A percentile compares a stretch with the other conserved stretches of the same genome.
Conservation (phyloP, 2,113 vertebrate genomes). For the Prochilodus magdalenae region DNA sequence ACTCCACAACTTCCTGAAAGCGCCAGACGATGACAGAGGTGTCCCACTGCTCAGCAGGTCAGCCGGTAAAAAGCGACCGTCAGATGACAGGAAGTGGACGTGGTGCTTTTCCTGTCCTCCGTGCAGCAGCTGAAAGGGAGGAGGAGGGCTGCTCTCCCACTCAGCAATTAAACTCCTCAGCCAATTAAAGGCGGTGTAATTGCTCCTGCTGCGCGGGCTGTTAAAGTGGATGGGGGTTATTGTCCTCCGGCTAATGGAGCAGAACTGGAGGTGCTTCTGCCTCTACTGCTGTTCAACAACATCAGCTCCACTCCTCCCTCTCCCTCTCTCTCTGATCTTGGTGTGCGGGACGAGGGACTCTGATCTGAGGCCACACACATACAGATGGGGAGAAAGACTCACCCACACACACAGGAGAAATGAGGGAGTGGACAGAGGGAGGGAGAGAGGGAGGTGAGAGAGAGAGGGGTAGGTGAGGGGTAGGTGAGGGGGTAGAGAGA, state of each 20-base stretch:
- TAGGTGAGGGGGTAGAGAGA: no score
- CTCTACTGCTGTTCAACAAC: slow-evolving; percentile 44
- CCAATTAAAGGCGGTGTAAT: slow-evolving; percentile 89
- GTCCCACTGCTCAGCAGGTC: background rate
- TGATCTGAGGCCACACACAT: background rate
- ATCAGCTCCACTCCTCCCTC: background rate
- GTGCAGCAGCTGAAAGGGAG: slow-evolving; percentile 1
- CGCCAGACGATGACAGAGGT: no score
- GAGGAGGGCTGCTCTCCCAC: slow-evolving; percentile 67
- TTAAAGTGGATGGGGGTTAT: slow-evolving; percentile 92
- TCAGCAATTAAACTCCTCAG: slow-evolving; percentile 84
- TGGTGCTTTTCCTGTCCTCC: slow-evolving; percentile 8
- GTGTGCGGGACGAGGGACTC: background rate
- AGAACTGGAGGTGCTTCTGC: slow-evolving; percentile 80
- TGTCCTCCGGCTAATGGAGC: slow-evolving; percentile 85
- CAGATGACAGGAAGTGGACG: slow-evolving; percentile 3
- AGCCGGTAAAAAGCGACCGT: background rate
- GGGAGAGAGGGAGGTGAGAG: background rate
- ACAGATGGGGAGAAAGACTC: background rate
- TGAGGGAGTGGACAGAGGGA: background rate
- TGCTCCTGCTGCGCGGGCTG: slow-evolving; percentile 85
- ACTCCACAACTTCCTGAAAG: no score
- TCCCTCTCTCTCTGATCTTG: no score
- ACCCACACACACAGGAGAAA: no score
- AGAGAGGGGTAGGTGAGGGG: no score